phyloP scores from a whole-genome alignment of 2,113 vertebrate genomes.

The Oreotrochilus melanogaster region DNA sequence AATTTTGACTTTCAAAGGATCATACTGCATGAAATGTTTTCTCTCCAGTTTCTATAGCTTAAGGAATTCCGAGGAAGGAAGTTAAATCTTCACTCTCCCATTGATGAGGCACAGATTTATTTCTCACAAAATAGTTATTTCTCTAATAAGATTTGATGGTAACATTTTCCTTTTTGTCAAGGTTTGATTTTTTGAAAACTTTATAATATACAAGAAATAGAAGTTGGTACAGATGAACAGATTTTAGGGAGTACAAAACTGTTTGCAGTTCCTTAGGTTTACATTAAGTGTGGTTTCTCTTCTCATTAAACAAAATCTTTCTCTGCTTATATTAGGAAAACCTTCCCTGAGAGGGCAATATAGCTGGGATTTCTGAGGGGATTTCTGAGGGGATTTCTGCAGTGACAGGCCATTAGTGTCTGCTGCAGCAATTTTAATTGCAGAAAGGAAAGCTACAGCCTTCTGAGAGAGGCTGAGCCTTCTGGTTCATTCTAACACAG shows the following conservation, averaged over 20 bases:
- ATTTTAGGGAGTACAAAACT: background rate
- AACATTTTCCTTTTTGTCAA: background rate
- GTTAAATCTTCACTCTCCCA: background rate
- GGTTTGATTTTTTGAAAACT: background rate
- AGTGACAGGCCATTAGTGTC: background rate
- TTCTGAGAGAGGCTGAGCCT: background rate
- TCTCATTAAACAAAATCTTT: background rate
- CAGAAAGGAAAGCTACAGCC: background rate
- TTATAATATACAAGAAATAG: background rate
- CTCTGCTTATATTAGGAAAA: background rate
- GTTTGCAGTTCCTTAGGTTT: background rate
- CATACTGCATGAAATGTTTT: background rate
- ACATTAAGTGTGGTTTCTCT: background rate
- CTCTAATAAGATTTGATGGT: background rate
- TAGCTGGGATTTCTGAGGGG: background rate
- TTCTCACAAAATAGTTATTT: background rate
- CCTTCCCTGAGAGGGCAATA: background rate
- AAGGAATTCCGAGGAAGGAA: background rate
- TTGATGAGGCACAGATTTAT: background rate
- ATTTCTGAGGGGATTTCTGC: background rate
- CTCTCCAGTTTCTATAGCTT: background rate
- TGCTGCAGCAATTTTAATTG: conserved; percentile 28
- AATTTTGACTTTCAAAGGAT: conserved; percentile 1
- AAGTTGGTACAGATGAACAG: background rate
- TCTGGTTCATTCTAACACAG: background rate